These are phyloP conservation scores for Calliopsis andreniformis DNA, from an alignment of 1,140 invertebrate genomes.

Conservation along the genomic window DNA sequence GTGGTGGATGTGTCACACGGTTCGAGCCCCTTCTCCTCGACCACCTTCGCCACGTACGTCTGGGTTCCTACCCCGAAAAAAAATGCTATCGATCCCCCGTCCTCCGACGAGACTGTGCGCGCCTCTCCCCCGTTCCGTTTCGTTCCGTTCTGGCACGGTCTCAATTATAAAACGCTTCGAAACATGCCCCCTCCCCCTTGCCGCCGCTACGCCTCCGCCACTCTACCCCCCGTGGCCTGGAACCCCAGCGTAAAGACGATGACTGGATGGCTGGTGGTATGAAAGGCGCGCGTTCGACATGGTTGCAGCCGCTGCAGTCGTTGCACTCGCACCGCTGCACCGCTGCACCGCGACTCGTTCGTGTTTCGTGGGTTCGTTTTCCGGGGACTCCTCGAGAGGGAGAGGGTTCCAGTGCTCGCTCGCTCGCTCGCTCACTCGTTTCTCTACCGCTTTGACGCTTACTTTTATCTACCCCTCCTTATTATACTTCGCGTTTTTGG, in stretches of 20 bases:
- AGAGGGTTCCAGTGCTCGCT: neutral
- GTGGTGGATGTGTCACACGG: constrained; percentile 61
- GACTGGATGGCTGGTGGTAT: constrained; percentile 59
- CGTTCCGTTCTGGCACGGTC: constrained; percentile 53
- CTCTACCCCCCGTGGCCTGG: neutral
- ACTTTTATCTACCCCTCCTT: constrained; percentile 39
- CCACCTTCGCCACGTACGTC: constrained; percentile 46
- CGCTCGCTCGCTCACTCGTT: constrained; percentile 4
- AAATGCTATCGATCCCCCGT: constrained; percentile 76
- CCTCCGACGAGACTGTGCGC: constrained; percentile 39
- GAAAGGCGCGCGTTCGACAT: constrained; percentile 56
- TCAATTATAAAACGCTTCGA: constrained; percentile 78
- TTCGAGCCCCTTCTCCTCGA: constrained; percentile 48
- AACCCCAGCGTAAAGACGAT: constrained; percentile 58
- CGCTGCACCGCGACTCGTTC: constrained; percentile 8
- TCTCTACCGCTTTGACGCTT: constrained; percentile 40
- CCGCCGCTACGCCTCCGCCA: neutral
- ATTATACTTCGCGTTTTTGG: constrained; percentile 54
- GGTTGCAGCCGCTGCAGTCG: constrained; percentile 43
- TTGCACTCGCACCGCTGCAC: constrained; percentile 40
- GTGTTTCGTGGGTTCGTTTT: constrained; percentile 38
- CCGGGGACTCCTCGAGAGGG: constrained; percentile 11
- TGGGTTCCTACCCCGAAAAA: constrained; percentile 72
- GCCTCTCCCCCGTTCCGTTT: constrained; percentile 11
- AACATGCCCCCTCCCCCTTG: constrained; percentile 54